A percentile compares a stretch with the other conserved stretches of the same genome.
These are phyloP conservation scores for Tipula helvola DNA, from an alignment of 2,888 invertebrate genomes.

Conservation along the genomic window DNA sequence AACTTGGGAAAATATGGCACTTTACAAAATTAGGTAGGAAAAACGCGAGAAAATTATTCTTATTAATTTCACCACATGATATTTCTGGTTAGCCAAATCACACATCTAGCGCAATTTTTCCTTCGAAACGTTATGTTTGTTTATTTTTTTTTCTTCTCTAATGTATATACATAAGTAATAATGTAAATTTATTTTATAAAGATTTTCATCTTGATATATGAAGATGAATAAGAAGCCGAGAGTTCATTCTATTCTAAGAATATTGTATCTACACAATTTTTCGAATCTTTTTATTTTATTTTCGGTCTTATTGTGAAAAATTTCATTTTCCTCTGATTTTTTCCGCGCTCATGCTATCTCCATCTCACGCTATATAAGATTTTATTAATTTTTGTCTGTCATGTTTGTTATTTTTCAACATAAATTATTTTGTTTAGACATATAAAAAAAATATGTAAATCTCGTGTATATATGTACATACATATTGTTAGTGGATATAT, in stretches of 20 bases:
- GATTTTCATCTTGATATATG: background rate
- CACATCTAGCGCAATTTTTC: background rate
- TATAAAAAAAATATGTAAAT: background rate
- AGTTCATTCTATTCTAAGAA: background rate
- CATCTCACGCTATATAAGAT: background rate
- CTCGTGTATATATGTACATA: background rate
- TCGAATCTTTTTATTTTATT: background rate
- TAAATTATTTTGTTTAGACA: background rate
- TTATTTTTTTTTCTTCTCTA: background rate
- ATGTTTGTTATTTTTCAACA: background rate
- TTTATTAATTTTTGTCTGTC: constrained; percentile 4
- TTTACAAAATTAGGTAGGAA: background rate
- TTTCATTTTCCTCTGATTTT: background rate
- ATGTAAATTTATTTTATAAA: background rate
- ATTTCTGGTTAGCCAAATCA: background rate
- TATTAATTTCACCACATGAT: background rate
- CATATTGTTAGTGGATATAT: background rate
- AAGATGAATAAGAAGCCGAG: background rate
- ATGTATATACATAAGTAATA: background rate
- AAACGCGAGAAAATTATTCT: background rate
- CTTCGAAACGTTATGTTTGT: background rate
- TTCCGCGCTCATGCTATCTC: background rate
- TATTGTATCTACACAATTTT: background rate
- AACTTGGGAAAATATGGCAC: background rate
- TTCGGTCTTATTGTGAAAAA: background rate